Evolutionary conservation across 2,113 vertebrate species (phyloP), one percentile per base, ranked within the genome.

Genomic region (Neodontobutis hainanensis): DNA sequence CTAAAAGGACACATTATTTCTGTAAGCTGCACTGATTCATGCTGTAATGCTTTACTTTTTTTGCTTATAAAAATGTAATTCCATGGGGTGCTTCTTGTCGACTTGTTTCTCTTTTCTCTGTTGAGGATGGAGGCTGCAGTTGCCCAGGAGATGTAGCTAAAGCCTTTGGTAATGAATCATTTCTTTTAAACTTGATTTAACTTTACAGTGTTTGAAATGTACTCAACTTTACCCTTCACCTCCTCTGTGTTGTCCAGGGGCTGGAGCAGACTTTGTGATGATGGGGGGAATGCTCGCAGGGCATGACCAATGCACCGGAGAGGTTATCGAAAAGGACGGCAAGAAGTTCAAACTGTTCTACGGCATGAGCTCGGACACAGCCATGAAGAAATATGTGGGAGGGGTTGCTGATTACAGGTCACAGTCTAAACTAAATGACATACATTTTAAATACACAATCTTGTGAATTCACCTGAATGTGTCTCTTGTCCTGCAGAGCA

Each of bases 1-100:
- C 92, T 99, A 61, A 97, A 98, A 90, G 97, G 97, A 72, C 97
- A 99, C 87, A 99, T 99, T 80, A 98, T 99, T 88, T 99, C 97
- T 3, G 97, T 97, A 83, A 95, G 97, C 92, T 57, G 8, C 19
- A 27, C 19, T 27, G 19, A 27, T 27, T 27, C 19, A 27, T 27
- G 19, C 19, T 27, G 19, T 27, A 27, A 27, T 27, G 19, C 19
- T 27, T 27, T 27, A 27, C 19, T 27, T 1, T 27, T 3, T 27
- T 27, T 27, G 19, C 1, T 27, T 27, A 27, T 27, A 27, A 27
- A 27, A 27, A 27, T 27, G 3, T 27, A 27, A 27, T 27, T 27
- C 19, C 19, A 40, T 36, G 15, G 14, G 38, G 11, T 15, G 0
- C 34, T 14, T 36, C 12, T 11, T 46, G 12, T 11, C 2, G 12